These are phyloP conservation scores for Shargacucullia verbasci DNA, from an alignment of 2,888 invertebrate genomes.

Conservation along the genomic window DNA sequence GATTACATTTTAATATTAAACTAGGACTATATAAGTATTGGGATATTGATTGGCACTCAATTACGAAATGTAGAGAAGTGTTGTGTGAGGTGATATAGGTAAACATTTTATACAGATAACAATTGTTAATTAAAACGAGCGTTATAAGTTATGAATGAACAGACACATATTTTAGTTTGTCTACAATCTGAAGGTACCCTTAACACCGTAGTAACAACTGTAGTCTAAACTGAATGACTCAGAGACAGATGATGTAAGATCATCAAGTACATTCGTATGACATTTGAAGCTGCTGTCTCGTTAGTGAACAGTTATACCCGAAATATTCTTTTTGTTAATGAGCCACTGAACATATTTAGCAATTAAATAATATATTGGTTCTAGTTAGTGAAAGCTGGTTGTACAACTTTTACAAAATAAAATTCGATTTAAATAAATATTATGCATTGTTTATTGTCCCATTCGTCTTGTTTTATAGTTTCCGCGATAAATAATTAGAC, in stretches of 20 bases:
- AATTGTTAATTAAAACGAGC: neutral
- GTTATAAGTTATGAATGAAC: too few relatives aligned
- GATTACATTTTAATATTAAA: constrained; percentile 25
- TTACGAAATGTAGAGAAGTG: constrained; percentile 9
- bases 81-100: constrained; percentile 1
- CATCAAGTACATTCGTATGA: constrained; percentile 43
- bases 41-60: constrained; percentile 30
- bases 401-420: constrained; percentile 56
- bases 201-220: constrained; percentile 3
- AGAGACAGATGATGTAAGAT: constrained; percentile 55
- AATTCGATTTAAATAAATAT: constrained; percentile 44
- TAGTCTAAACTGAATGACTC: constrained; percentile 56
- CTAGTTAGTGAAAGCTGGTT: constrained; percentile 57
- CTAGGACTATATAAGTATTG: neutral
- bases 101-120: constrained; percentile 3
- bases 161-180: too few relatives aligned
- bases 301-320: constrained; percentile 62
- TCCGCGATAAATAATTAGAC: constrained; percentile 51
- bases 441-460: constrained; percentile 58
- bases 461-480: constrained; percentile 57
- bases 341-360: constrained; percentile 56
- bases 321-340: constrained; percentile 53
- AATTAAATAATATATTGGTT: constrained; percentile 57
- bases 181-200: neutral
- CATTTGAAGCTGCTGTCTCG: constrained; percentile 56